Conservation (phyloP, 30 jellyfish, hydroid and myxozoan species). For the Chironex yamaguchii region DNA sequence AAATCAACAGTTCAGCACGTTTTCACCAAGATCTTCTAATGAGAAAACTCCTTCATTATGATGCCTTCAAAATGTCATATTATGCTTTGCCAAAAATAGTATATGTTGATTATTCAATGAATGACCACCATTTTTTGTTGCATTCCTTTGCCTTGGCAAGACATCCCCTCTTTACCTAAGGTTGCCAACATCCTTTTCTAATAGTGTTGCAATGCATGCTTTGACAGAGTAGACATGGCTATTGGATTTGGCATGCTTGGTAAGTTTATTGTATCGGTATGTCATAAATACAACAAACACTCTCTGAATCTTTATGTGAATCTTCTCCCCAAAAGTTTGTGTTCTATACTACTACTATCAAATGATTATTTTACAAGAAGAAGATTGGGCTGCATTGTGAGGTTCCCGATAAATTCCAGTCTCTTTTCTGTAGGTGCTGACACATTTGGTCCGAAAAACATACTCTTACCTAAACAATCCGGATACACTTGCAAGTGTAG, state of each 20-base stretch:
- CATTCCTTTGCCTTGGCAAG: not conserved
- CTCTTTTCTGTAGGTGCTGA: not conserved
- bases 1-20: too few species aligned
- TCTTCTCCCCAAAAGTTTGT: constrained; percentile 34
- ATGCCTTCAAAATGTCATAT: constrained; percentile 7
- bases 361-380: not conserved
- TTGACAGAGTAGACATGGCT: constrained; percentile 21
- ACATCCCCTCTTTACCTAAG: constrained; percentile 12
- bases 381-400: constrained; percentile 24
- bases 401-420: not conserved
- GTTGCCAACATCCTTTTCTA: constrained; percentile 3
- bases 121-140: constrained; percentile 1
- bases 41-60: constrained; percentile 6
- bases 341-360: constrained; percentile 12
- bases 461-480: not conserved
- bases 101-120: constrained; percentile 10
- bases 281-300: constrained; percentile 7
- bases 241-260: not conserved
- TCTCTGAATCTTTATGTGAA: not conserved
- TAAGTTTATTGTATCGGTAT: constrained; percentile 8
- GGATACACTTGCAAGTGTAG: too few species aligned
- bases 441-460: constrained; percentile 10
- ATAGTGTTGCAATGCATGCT: constrained; percentile 9
- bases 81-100: constrained; percentile 31
- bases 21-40: constrained; percentile 16